Conservation (phyloP, 2,113 vertebrate species). For the Ellobius talpinus region DNA sequence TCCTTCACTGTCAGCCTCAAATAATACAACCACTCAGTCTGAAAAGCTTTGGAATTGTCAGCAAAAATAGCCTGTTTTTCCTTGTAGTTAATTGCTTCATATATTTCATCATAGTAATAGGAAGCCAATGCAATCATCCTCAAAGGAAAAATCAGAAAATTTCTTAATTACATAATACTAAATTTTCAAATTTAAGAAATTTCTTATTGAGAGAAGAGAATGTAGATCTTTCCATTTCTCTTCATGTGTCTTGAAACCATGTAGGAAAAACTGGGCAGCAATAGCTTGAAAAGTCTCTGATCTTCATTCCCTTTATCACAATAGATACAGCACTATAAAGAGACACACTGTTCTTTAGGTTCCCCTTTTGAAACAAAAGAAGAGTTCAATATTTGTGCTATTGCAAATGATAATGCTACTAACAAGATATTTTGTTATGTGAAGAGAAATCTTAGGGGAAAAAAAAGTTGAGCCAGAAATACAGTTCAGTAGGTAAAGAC, state of each 20-base stretch:
- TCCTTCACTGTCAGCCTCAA: background rate
- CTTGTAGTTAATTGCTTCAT: background rate
- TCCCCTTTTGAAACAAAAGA: slow-evolving; percentile 12
- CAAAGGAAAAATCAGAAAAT: background rate
- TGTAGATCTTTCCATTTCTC: background rate
- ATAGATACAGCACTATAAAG: background rate
- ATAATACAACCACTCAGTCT: background rate
- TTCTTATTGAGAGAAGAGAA: slow-evolving; percentile 12
- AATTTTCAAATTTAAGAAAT: background rate
- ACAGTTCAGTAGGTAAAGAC: background rate
- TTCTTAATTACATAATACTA: background rate
- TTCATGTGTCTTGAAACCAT: background rate
- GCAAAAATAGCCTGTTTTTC: background rate
- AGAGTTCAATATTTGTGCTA: background rate
- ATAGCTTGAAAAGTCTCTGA: background rate
- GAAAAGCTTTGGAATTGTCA: background rate
- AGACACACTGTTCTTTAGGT: background rate
- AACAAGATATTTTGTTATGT: background rate
- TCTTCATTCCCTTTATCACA: slow-evolving; percentile 34
- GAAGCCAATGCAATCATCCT: background rate
- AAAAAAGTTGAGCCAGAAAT: background rate
- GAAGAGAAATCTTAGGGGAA: background rate
- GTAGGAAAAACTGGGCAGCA: background rate
- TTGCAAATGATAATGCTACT: background rate
- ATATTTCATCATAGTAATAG: background rate